These are phyloP conservation scores for Psittacula derbiana DNA, from an alignment of 2,797 vertebrate genomes.

Conservation along the genomic window DNA sequence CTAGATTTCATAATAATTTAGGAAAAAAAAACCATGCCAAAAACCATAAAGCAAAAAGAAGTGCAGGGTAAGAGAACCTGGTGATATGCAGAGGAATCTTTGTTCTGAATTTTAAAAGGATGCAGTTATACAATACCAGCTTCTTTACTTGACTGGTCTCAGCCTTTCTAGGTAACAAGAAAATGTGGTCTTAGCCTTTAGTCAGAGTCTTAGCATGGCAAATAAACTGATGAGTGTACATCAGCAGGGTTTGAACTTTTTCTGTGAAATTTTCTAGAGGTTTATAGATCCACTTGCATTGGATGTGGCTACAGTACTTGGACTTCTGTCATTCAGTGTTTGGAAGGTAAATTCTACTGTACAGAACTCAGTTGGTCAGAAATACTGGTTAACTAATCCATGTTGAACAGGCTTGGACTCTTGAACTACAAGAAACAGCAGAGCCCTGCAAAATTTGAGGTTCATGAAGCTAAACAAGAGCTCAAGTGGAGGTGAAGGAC, in stretches of 20 bases:
- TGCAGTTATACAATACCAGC: not conserved
- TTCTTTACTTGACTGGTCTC: not conserved
- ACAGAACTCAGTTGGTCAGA: not conserved
- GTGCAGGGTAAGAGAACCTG: not conserved
- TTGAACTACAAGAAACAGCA: not conserved
- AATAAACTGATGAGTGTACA: not conserved
- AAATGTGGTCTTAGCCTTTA: not conserved
- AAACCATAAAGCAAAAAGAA: not conserved
- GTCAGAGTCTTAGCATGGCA: not conserved
- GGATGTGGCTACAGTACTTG: not conserved
- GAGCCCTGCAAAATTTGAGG: not conserved
- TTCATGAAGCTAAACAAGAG: not conserved
- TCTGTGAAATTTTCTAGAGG: not conserved
- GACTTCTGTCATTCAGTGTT: not conserved
- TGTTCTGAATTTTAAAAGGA: not conserved
- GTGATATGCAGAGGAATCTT: not conserved
- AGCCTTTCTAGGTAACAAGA: not conserved
- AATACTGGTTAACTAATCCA: not conserved
- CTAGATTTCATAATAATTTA: not conserved
- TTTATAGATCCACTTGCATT: not conserved
- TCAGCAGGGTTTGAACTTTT: not conserved
- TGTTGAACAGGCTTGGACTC: not conserved
- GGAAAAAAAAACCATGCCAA: not conserved
- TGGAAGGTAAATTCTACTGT: not conserved
- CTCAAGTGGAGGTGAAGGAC: not conserved